Base-by-base conservation (phyloP, 2,113 vertebrate species). In the Thalassarche chlororhynchos region DNA sequence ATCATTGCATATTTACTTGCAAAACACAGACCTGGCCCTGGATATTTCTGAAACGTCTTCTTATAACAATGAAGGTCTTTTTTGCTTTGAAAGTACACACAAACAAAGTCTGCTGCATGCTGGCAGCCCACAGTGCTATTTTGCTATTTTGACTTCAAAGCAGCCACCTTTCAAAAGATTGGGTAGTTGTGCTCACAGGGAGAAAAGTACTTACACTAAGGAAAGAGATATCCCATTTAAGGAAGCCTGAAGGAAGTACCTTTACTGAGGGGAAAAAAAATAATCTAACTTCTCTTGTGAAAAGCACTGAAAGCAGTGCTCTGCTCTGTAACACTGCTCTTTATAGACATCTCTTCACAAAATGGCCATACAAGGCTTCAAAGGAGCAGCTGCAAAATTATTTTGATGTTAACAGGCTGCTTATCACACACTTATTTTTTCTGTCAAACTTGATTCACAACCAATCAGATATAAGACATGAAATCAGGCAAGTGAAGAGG, bases 61-160 rank as follows among this genome's bases (percentile, higher is more conserved):
- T n/a, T 81, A 51, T 23, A 79, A 89, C 42, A 92, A 26, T 17
- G 21, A 70, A 81, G 21, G 23, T 26, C 10, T 58, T 46, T 90
- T 82, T 76, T 49, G 47, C 72, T 89, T 84, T 95, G 54, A 87
- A 89, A 91, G 10, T 57, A 54, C 40, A 72, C 44, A 62, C 54
- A 71, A 49, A 71, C 23, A 61, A 62, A 87, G 44, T n/a, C 54
- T 69, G 40, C 47, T 87, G 52, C 47, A 15, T 46, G 44, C 75
- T 91, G 77, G 80, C 10, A 12, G 36, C 31, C 64, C 47, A 60
- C 5, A 3, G 34, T 21, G 29, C 17, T 90, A 23, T 74, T 88
- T 44, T 46, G 16, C 13, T 94, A 14, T 70, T 84, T 84, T 71
- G 25, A 36, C 84, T 94, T 93, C 87, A 97, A 85, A 93, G 87